A percentile compares a stretch with the other conserved stretches of the same genome.
Evolutionary conservation across 2,888 invertebrate genomes (phyloP).

Genomic region (Herminia tarsipennalis): DNA sequence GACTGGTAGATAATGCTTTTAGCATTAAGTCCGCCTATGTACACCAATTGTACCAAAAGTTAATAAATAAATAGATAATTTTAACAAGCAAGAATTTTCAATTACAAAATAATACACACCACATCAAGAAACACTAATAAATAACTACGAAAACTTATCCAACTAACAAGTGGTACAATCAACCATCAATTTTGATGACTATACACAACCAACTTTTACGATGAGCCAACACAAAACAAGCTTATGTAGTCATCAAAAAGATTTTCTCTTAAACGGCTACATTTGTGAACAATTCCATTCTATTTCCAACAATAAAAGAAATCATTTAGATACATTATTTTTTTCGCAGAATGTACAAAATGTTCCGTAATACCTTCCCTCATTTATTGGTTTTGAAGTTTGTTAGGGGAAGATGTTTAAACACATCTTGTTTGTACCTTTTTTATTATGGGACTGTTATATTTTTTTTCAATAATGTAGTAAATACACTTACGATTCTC

Average conservation of each 20-base stretch:
- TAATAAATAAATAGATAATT: too few relatives aligned
- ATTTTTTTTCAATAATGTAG: too few relatives aligned
- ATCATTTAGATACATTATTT: conserved; percentile 48
- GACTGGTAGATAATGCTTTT: too few relatives aligned
- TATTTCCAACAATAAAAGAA: conserved; percentile 42
- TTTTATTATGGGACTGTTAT: conserved; percentile 12
- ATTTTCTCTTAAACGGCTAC: conserved; percentile 40
- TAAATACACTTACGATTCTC: too few relatives aligned
- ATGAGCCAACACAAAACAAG: conserved; percentile 43
- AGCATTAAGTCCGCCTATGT: too few relatives aligned
- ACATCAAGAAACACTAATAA: neutral
- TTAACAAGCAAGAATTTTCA: too few relatives aligned
- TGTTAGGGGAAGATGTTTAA: conserved; percentile 27
- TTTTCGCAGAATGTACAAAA: conserved; percentile 28
- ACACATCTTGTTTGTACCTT: conserved; percentile 12
- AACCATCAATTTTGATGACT: conserved; percentile 41
- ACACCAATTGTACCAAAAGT: too few relatives aligned
- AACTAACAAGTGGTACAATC: conserved; percentile 25
- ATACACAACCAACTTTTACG: conserved; percentile 32
- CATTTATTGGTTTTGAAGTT: conserved; percentile 37
- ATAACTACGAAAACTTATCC: neutral
- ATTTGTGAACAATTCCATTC: conserved; percentile 46
- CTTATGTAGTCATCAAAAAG: conserved; percentile 51
- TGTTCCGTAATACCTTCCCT: conserved; percentile 27
- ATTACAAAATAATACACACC: neutral